These are phyloP conservation scores for Cyphomyrmex costatus DNA, from an alignment of 1,140 invertebrate genomes.

Conservation along the genomic window DNA sequence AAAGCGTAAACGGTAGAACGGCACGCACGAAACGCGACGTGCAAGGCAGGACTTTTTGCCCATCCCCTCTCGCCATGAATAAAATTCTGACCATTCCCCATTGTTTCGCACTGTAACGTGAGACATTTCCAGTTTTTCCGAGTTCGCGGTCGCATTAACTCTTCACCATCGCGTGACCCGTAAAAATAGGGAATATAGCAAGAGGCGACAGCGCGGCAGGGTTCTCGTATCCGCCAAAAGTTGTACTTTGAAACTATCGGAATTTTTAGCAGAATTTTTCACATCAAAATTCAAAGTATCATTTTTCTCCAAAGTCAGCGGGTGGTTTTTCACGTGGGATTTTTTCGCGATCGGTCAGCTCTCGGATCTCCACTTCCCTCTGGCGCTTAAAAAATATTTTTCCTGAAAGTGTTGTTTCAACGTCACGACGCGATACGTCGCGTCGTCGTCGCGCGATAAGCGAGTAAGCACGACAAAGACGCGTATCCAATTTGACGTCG, in stretches of 20 bases:
- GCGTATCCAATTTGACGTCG: constrained; percentile 16
- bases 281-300: neutral
- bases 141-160: constrained; percentile 38
- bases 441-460: constrained; percentile 1
- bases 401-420: constrained; percentile 8
- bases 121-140: constrained; percentile 53
- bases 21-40: constrained; percentile 23
- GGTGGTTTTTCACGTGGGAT: neutral
- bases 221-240: neutral
- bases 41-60: constrained; percentile 28
- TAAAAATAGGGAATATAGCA: constrained; percentile 37
- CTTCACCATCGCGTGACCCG: constrained; percentile 22
- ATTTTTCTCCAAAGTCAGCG: neutral
- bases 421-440: constrained; percentile 11
- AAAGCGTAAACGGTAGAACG: constrained; percentile 28
- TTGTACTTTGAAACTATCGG: constrained; percentile 9
- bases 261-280: constrained; percentile 19
- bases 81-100: constrained; percentile 37
- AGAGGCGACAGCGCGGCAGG: neutral
- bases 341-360: neutral
- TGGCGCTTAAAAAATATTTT: constrained; percentile 18
- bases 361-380: neutral
- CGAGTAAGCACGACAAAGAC: neutral
- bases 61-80: neutral
- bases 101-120: constrained; percentile 26